Evolutionary conservation across 2,888 invertebrate species (phyloP), one percentile per base, ranked within the genome.

Genomic region (Agrenia bidenticulata): DNA sequence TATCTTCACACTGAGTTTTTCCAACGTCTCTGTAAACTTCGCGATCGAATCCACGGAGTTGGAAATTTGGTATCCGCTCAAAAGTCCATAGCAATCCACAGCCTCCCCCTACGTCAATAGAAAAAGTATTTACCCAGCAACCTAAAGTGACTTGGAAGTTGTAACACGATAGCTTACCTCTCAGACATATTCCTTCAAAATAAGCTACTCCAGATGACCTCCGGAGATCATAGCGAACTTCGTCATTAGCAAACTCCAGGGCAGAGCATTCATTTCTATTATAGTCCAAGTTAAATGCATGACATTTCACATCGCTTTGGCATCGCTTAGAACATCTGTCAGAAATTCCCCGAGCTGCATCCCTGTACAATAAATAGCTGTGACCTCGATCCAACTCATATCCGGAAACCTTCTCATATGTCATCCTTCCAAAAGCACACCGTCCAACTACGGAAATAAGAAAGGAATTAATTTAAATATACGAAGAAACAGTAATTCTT

Each of bases 51-150:
- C 81, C 82, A 50, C 81, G 79, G 58, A 83, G 77, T 63, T 81
- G 80, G 63, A 80, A 80, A 73, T 81, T 82, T 21, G 82, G 79
- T 65, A 81, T 80, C 41, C 83, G 76, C 72, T 83, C 83, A 77
- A 82, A 83, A 2, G 82, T 81, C 81, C 81, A 81, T 2, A 79
- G 73, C 59, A 79, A 77, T 5, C 79, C 79, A 69, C 81, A 81
- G 23, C 78, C 77, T 19, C 77, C 77, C 56, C 78, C 80, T 80
- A 32, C 32, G 7, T 5, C 11, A 24, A 51, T 24, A 21, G 24
- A 7, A n/a, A n/a, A n/a, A n/a, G 15, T 39, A 39, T n/a, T n/a
- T n/a, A n/a, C n/a, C n/a, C n/a, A n/a, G n/a, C n/a, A n/a, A n/a
- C n/a, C n/a, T n/a, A n/a, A n/a, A n/a, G n/a, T n/a, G n/a, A n/a